A percentile compares a stretch with the other conserved stretches of the same genome.
phyloP scores from a whole-genome alignment of 2,113 vertebrate species.

The Scolopax mira region DNA sequence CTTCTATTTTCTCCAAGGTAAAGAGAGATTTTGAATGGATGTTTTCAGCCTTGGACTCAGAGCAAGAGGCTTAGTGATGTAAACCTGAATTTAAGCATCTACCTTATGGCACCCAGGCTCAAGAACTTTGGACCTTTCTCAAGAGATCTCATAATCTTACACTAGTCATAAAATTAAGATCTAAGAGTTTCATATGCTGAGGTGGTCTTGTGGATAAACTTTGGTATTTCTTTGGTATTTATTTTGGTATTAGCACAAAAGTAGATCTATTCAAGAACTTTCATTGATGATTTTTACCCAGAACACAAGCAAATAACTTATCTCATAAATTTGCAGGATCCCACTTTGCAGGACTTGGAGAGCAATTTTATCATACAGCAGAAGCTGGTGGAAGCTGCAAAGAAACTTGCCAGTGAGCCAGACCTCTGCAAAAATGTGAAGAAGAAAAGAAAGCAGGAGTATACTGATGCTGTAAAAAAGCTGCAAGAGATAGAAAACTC shows the following conservation, averaged over 20 bases:
- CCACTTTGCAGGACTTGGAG: slow-evolving; percentile 88
- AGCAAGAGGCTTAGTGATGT: neutral
- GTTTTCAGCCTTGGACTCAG: neutral
- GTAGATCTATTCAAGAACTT: neutral
- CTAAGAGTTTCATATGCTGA: neutral
- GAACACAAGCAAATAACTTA: neutral
- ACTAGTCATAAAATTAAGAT: neutral
- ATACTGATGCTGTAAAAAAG: slow-evolving; percentile 83
- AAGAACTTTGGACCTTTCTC: neutral
- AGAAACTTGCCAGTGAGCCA: slow-evolving; percentile 85
- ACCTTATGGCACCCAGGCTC: neutral
- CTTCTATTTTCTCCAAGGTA: neutral
- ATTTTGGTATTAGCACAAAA: too few relatives aligned
- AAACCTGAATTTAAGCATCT: neutral
- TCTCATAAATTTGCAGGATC: slow-evolving; percentile 76
- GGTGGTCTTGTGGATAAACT: neutral
- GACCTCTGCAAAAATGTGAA: slow-evolving; percentile 92
- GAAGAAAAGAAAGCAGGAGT: slow-evolving; percentile 91
- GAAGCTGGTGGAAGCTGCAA: slow-evolving; percentile 92
- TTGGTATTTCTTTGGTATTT: rapidly evolving
- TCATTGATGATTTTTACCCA: neutral
- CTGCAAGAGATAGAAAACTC: slow-evolving; percentile 89
- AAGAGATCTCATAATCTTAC: neutral
- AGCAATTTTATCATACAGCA: slow-evolving; percentile 92
- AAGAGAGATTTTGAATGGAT: neutral